Conservation (phyloP, 1,140 invertebrate species). For the Tetranychus urticae region DNA sequence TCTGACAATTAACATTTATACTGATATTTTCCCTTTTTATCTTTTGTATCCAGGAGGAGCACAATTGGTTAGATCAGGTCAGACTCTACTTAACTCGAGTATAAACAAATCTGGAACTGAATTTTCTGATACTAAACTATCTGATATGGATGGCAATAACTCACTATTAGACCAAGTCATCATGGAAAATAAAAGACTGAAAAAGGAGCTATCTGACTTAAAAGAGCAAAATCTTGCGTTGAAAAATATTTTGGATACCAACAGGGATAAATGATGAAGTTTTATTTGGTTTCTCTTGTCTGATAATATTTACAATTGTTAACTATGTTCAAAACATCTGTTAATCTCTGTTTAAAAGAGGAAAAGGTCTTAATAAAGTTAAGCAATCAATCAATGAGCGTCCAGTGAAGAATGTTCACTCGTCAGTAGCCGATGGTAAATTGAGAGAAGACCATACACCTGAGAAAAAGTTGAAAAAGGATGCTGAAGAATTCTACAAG, state of each 20-base stretch:
- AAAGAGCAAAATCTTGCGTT: background rate
- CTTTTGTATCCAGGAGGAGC: background rate
- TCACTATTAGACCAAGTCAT: background rate
- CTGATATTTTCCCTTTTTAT: background rate
- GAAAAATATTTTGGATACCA: too few relatives aligned
- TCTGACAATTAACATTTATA: background rate
- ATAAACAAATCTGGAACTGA: background rate
- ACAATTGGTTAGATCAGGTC: background rate
- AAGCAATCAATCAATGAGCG: too few relatives aligned
- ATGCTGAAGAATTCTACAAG: background rate
- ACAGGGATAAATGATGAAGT: too few relatives aligned
- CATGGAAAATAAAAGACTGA: background rate
- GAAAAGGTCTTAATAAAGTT: too few relatives aligned
- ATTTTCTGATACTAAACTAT: background rate
- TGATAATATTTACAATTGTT: too few relatives aligned
- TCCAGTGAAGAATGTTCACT: too few relatives aligned
- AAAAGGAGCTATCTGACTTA: background rate
- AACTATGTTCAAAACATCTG: too few relatives aligned
- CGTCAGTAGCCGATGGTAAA: background rate
- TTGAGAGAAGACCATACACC: background rate
- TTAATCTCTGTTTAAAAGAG: too few relatives aligned
- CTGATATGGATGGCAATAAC: background rate
- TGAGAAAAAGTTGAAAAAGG: background rate
- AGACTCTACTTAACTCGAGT: background rate
- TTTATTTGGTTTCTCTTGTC: too few relatives aligned